phyloP scores from a whole-genome alignment of 2,797 vertebrate species.

The Loris lydekkerianus region DNA sequence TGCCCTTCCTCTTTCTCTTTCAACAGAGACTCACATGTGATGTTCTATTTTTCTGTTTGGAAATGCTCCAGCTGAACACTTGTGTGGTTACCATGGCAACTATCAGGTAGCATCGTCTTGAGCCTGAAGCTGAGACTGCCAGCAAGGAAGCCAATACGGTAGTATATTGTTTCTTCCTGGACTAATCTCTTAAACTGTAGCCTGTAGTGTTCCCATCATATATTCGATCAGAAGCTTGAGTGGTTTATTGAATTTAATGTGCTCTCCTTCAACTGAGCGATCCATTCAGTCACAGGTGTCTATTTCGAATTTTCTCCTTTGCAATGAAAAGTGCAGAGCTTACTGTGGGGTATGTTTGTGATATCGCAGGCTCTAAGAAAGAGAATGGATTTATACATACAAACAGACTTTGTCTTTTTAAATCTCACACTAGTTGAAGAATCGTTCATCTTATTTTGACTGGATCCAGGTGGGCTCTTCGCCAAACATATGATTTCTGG shows the following conservation, averaged over 20 bases:
- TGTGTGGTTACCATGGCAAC: constrained; percentile 82
- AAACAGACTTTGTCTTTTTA: constrained; percentile 61
- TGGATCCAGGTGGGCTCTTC: constrained; percentile 53
- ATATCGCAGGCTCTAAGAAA: constrained; percentile 65
- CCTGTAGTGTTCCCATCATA: constrained; percentile 79
- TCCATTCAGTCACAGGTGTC: constrained; percentile 62
- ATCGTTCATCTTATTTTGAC: constrained; percentile 74
- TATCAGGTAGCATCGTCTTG: constrained; percentile 80
- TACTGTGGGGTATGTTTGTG: constrained; percentile 24
- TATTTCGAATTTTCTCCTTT: constrained; percentile 66
- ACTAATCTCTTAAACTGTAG: constrained; percentile 81
- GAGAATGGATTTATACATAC: constrained; percentile 62
- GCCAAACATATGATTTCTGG: constrained; percentile 74
- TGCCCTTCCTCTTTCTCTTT: constrained; percentile 67
- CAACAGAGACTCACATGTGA: constrained; percentile 25
- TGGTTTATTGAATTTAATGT: constrained; percentile 82
- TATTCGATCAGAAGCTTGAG: constrained; percentile 78
- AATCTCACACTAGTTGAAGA: constrained; percentile 66
- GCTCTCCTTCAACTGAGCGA: constrained; percentile 67
- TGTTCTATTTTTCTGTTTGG: constrained; percentile 69
- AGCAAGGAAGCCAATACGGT: constrained; percentile 79
- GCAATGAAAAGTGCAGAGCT: constrained; percentile 50
- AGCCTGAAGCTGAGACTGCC: constrained; percentile 78
- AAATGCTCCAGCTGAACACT: constrained; percentile 75
- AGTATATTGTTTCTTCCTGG: constrained; percentile 83